phyloP scores from a whole-genome alignment of 2,888 invertebrate species.

The Eristalis pertinax region DNA sequence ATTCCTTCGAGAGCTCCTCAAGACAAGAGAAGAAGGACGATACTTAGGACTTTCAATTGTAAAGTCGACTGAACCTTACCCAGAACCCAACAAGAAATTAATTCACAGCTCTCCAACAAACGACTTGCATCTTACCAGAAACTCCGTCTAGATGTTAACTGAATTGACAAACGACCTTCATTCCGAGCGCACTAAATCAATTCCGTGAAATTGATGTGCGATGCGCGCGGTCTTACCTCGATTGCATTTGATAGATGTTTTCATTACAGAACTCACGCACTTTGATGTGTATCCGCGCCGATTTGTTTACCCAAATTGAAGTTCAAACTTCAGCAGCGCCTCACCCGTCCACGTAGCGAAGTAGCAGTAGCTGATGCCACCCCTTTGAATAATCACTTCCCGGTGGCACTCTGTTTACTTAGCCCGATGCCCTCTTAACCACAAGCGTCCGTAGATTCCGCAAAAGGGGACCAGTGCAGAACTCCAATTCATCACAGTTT shows the following conservation, averaged over 20 bases:
- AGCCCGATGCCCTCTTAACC: not conserved
- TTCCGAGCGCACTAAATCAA: slow-evolving; percentile 4
- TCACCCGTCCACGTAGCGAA: slow-evolving; percentile 18
- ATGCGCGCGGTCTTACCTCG: slow-evolving; percentile 15
- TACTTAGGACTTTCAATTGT: too few species aligned
- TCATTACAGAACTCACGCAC: slow-evolving; percentile 40
- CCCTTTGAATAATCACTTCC: slow-evolving; percentile 36
- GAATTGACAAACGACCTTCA: not conserved
- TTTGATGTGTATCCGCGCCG: slow-evolving; percentile 32
- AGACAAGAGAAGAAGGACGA: too few species aligned
- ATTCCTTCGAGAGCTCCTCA: too few species aligned
- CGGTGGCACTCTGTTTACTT: slow-evolving; percentile 46
- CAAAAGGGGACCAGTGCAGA: slow-evolving; percentile 24
- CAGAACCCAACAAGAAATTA: not conserved
- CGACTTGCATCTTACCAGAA: not conserved
- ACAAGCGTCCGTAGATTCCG: slow-evolving; percentile 14
- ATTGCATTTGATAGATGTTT: slow-evolving; percentile 49
- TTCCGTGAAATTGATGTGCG: not conserved
- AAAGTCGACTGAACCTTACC: too few species aligned
- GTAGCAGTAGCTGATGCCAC: not conserved
- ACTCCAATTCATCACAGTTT: slow-evolving; percentile 6
- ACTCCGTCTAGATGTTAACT: not conserved
- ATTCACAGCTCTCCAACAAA: not conserved
- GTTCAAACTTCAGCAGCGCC: slow-evolving; percentile 29
- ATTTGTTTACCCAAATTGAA: slow-evolving; percentile 41